phyloP scores from a whole-genome alignment of 1,140 invertebrate genomes.

The Trichonephila clavata region DNA sequence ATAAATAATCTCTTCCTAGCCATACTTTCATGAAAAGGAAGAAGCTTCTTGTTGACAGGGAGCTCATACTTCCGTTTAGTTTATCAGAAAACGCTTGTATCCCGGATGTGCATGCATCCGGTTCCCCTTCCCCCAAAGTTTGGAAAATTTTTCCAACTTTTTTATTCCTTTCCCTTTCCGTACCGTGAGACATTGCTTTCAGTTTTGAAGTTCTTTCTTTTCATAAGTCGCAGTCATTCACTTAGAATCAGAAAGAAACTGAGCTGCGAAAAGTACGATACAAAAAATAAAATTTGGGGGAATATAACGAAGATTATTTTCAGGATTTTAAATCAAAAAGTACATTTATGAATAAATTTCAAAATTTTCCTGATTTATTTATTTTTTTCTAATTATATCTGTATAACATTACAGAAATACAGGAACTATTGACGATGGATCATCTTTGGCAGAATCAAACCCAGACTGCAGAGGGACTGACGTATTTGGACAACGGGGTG shows the following conservation, averaged over 20 bases:
- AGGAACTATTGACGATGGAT: too few relatives aligned
- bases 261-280: background rate
- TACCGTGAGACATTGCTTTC: background rate
- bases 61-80: background rate
- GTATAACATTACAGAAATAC: too few relatives aligned
- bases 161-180: background rate
- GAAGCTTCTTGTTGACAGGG: background rate
- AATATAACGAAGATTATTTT: too few relatives aligned
- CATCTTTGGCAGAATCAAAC: too few relatives aligned
- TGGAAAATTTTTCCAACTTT: background rate
- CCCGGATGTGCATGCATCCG: conserved; percentile 38
- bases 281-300: too few relatives aligned
- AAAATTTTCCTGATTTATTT: too few relatives aligned
- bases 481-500: too few relatives aligned
- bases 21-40: conserved; percentile 2
- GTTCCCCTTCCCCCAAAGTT: background rate
- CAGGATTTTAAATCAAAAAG: too few relatives aligned
- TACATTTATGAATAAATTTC: too few relatives aligned
- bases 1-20: background rate
- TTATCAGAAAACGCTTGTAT: conserved; percentile 4
- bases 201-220: background rate
- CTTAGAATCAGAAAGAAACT: background rate
- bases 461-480: too few relatives aligned
- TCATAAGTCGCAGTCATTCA: background rate
- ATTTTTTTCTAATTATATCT: too few relatives aligned